phyloP scores from a whole-genome alignment of 2,888 invertebrate species.

The Conus canariensis region DNA sequence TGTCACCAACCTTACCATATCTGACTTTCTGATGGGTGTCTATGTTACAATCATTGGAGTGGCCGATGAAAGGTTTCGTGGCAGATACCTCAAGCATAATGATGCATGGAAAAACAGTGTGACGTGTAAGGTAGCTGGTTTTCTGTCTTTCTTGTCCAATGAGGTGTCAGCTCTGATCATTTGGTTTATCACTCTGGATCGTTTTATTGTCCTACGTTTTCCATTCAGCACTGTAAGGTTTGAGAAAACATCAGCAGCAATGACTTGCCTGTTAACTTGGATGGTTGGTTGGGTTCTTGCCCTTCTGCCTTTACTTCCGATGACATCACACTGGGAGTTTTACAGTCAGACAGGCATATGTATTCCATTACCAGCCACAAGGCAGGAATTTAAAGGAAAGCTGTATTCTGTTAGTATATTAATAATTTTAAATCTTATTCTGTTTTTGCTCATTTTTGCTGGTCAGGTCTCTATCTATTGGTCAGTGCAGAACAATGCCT shows the following conservation, averaged over 20 bases:
- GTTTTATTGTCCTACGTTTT: slow-evolving; percentile 82
- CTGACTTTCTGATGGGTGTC: slow-evolving; percentile 23
- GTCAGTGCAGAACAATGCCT: slow-evolving; percentile 50
- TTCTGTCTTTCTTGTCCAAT: slow-evolving; percentile 12
- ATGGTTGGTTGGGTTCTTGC: slow-evolving; percentile 58
- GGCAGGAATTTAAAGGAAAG: slow-evolving; percentile 73
- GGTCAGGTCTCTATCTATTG: slow-evolving; percentile 75
- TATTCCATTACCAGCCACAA: slow-evolving; percentile 74
- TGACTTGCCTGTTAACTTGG: slow-evolving; percentile 45
- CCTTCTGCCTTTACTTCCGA: background rate
- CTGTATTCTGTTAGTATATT: slow-evolving; percentile 74
- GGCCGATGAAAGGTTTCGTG: slow-evolving; percentile 4
- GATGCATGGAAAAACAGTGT: slow-evolving; percentile 1
- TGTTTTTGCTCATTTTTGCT: slow-evolving; percentile 70
- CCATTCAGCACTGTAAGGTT: slow-evolving; percentile 78
- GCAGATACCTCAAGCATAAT: background rate
- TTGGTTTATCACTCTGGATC: background rate
- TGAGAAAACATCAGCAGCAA: slow-evolving; percentile 58
- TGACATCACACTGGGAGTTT: slow-evolving; percentile 27
- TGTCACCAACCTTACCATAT: background rate
- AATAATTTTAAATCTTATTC: slow-evolving; percentile 70
- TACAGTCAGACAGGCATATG: slow-evolving; percentile 71
- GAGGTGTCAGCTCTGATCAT: slow-evolving; percentile 12
- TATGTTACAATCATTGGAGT: slow-evolving; percentile 5
- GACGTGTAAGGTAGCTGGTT: background rate